Percentiles rank a stretch among this genome's conserved stretches.
phyloP scores from a whole-genome alignment of 2,888 invertebrate genomes.

The Erannis defoliaria region DNA sequence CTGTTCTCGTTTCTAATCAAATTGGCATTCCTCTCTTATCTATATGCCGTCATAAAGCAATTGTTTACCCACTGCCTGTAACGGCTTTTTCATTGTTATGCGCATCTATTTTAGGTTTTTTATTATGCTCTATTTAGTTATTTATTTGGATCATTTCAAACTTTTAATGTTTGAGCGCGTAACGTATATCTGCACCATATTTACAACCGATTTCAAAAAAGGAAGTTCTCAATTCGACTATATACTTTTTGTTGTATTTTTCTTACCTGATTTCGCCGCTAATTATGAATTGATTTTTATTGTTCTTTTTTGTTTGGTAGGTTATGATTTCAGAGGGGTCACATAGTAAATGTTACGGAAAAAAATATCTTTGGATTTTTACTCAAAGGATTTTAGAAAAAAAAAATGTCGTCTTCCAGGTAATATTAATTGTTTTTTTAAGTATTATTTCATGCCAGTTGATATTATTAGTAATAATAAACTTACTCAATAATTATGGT shows the following conservation, averaged over 20 bases:
- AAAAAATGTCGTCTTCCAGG: too few species aligned
- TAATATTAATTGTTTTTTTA: too few species aligned
- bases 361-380: too few species aligned
- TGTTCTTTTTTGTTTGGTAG: too few species aligned
- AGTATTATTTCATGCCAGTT: conserved; percentile 48
- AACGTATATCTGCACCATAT: conserved; percentile 43
- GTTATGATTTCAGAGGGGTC: too few species aligned
- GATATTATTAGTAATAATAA: conserved; percentile 53
- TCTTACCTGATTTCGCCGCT: too few species aligned
- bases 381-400: too few species aligned
- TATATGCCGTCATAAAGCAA: conserved; percentile 65
- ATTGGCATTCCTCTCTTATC: conserved; percentile 82
- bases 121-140: conserved; percentile 44
- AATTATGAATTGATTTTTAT: too few species aligned
- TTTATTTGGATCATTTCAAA: conserved; percentile 44
- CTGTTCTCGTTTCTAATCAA: conserved; percentile 81
- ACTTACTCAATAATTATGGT: conserved; percentile 64
- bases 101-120: conserved; percentile 49
- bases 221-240: too few species aligned
- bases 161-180: conserved; percentile 38
- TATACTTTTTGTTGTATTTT: too few species aligned
- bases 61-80: conserved; percentile 64
- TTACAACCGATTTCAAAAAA: too few species aligned
- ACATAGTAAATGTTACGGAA: too few species aligned
- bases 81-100: conserved; percentile 63